Conservation (phyloP, 2,888 invertebrate species). For the Apotomis capreana region DNA sequence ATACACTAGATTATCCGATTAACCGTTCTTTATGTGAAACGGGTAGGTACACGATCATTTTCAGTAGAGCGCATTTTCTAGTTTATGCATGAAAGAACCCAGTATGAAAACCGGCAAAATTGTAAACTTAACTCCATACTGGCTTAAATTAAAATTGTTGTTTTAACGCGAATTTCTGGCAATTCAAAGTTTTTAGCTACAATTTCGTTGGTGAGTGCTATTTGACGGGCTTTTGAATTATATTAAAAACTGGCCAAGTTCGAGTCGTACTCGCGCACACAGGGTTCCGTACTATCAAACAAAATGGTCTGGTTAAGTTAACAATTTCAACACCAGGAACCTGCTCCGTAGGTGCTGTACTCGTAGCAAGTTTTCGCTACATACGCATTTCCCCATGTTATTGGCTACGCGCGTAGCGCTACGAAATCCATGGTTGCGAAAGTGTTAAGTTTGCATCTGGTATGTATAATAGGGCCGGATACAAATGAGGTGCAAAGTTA, state of each 20-base stretch:
- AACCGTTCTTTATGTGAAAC: conserved; percentile 29
- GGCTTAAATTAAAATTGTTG: conserved; percentile 24
- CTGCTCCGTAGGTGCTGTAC: no score
- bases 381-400: no score
- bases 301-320: no score
- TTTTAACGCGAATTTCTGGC: conserved; percentile 10
- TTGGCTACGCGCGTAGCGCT: no score
- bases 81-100: conserved; percentile 50
- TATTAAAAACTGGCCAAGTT: background rate
- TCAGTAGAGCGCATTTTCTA: conserved; percentile 47
- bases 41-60: conserved; percentile 40
- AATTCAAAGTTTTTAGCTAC: conserved; percentile 15
- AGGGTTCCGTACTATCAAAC: no score
- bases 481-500: no score
- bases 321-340: no score
- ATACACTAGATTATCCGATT: conserved; percentile 26
- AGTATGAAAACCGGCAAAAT: conserved; percentile 37
- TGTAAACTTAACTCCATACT: conserved; percentile 28
- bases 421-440: no score
- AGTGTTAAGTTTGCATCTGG: no score
- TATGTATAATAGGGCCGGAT: no score
- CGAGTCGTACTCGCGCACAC: no score
- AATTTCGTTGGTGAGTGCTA: background rate
- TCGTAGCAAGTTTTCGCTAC: no score
- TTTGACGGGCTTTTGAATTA: background rate